These are phyloP conservation scores for Azemiops feae DNA, from an alignment of 2,113 vertebrate species.

Conservation along the genomic window DNA sequence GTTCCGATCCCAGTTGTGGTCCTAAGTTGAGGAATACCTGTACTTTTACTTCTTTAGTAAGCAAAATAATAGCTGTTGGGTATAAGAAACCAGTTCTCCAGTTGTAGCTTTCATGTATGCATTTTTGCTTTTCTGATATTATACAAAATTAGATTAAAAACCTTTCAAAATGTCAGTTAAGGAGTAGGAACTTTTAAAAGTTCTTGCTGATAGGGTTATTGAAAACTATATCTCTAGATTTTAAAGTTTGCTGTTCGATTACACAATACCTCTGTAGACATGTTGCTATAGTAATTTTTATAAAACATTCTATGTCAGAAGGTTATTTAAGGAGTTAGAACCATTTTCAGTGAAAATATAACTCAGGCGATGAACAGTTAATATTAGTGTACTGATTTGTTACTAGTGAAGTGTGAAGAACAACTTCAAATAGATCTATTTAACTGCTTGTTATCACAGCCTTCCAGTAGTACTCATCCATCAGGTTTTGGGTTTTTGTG, in stretches of 20 bases:
- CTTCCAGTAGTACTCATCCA: not conserved
- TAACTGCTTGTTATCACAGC: not conserved
- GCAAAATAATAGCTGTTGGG: not conserved
- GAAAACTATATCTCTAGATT: not conserved
- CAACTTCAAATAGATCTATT: not conserved
- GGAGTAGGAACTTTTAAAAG: not conserved
- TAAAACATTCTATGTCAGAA: constrained; percentile 3
- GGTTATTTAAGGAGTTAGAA: not conserved
- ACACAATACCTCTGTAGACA: not conserved
- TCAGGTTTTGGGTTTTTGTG: not conserved
- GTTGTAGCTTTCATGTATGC: not conserved
- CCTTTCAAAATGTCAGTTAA: not conserved
- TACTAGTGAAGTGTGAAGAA: not conserved
- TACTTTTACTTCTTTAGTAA: not conserved
- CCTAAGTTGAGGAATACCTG: not conserved
- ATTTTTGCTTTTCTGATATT: not conserved
- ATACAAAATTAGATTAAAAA: not conserved
- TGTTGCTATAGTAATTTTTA: constrained; percentile 1
- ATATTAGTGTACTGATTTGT: not conserved
- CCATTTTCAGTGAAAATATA: not conserved
- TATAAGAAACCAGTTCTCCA: not conserved
- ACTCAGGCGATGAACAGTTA: not conserved
- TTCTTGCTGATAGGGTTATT: not conserved
- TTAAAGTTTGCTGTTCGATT: not conserved
- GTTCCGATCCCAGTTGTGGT: not conserved